Percentiles rank a stretch among this genome's conserved stretches.
Evolutionary conservation across 1,140 invertebrate species (phyloP).

Genomic region (Hypothenemus hampei): DNA sequence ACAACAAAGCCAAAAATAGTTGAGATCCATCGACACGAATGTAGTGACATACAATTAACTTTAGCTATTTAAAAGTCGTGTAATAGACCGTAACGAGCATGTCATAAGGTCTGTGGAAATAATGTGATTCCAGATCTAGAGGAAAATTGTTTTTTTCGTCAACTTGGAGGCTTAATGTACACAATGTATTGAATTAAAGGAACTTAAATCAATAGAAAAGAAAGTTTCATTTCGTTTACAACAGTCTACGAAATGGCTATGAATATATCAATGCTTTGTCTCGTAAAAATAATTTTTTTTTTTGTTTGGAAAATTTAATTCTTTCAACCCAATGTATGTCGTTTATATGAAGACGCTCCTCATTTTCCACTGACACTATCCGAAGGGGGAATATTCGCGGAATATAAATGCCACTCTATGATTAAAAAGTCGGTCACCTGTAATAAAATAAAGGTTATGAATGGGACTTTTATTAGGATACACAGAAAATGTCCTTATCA

Average conservation of each 20-base stretch:
- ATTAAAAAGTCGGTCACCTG: conserved; percentile 28
- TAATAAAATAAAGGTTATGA: conserved; percentile 12
- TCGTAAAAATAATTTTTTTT: background rate
- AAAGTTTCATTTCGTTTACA: background rate
- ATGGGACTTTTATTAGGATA: background rate
- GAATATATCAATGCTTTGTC: background rate
- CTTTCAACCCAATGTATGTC: background rate
- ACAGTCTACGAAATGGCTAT: background rate
- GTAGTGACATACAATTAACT: background rate
- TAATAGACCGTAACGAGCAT: background rate
- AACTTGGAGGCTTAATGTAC: too few species aligned
- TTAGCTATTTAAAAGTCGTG: background rate
- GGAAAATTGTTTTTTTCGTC: too few species aligned
- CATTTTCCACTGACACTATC: conserved; percentile 10
- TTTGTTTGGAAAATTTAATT: conserved; percentile 5
- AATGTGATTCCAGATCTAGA: too few species aligned
- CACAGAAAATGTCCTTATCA: background rate
- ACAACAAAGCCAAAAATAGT: too few species aligned
- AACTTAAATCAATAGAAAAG: background rate
- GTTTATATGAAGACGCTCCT: conserved; percentile 17
- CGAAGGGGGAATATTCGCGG: conserved; percentile 23
- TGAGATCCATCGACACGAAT: background rate
- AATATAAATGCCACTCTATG: conserved; percentile 30
- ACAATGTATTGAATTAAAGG: background rate
- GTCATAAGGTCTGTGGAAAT: too few species aligned